These are phyloP conservation scores for Machimus atricapillus DNA, from an alignment of 2,888 invertebrate species.

Conservation along the genomic window DNA sequence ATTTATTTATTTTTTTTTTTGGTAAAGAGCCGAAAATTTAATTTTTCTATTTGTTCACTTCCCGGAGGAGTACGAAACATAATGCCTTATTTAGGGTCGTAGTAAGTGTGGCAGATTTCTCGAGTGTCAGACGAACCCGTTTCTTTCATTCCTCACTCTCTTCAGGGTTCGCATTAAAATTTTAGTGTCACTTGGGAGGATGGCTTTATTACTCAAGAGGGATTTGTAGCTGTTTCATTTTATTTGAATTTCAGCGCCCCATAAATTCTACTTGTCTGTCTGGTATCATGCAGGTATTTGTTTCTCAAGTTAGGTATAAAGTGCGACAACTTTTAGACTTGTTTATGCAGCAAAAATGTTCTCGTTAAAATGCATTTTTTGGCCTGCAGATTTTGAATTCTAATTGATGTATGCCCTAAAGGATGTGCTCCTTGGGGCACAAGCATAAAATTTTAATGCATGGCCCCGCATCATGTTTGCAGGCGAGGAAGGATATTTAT, in stretches of 20 bases:
- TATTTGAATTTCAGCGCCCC: not conserved
- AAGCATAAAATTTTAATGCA: not conserved
- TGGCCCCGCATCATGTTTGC: not conserved
- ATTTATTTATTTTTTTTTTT: not conserved
- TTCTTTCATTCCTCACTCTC: not conserved
- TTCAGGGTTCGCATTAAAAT: constrained; percentile 1
- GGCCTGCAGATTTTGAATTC: not conserved
- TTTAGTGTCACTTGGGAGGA: constrained; percentile 6
- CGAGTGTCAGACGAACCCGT: not conserved
- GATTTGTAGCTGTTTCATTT: not conserved
- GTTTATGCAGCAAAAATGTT: not conserved
- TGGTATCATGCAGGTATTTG: not conserved
- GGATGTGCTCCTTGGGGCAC: not conserved
- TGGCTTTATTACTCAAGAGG: constrained; percentile 5
- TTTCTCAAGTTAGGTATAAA: not conserved
- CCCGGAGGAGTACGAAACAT: not conserved
- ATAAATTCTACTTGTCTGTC: not conserved
- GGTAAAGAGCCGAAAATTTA: not conserved
- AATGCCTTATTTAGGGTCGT: not conserved
- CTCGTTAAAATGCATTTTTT: not conserved
- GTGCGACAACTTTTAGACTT: not conserved
- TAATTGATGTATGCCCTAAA: not conserved
- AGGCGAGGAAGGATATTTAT: not conserved
- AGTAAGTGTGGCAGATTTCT: not conserved
- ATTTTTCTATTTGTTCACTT: constrained; percentile 11